Evolutionary conservation across 1,140 invertebrate species (phyloP), one percentile per base, ranked within the genome.

Genomic region (Conus betulinus): DNA sequence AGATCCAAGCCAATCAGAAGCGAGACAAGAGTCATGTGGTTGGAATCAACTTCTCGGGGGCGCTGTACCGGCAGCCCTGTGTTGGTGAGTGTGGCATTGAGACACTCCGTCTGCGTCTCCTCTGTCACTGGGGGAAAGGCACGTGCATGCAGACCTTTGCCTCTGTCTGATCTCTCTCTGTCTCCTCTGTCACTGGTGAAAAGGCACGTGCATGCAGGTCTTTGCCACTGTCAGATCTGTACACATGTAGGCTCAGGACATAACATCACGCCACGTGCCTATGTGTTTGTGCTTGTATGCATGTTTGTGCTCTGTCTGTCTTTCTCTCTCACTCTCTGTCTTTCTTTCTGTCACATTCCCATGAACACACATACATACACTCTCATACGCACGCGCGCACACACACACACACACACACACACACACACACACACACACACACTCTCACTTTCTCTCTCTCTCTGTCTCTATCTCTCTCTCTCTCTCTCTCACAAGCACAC

Each of bases 31-130:
- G 84, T 5, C 88, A 85, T 25, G 76, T 91, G 0, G 82, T 90
- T 39, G 92, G 91, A 60, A 84, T 93, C 25, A 91, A 92, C 83
- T 89, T 92, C n/a, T 90, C 89, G 23, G 90, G 92, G 60, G 87
- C 91, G n/a, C 89, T 95, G 13, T 95, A 95, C 87, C 90, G 88
- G 71, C 94, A 95, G 76, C n/a, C 94, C 94, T 60, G 88, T 93
- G 60, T 94, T 93, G 88, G 94, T 95, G 91, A 92, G 93, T 88
- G n/a, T n/a, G 8, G 67, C 20, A 20, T 15, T 39, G 78, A 6
- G 78, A 4, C 5, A 13, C 51, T 55, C 10, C 55, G 81, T 82
- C 10, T 82, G 81, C 20, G 52, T 82, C 51, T 82, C 10, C 20
- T 51, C n/a, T 82, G 81, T 82, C 10, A 13, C 10, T 82, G 51